Percentiles rank a stretch among this genome's conserved stretches.
Evolutionary conservation across 2,888 invertebrate species (phyloP).

Genomic region (Eristalinus sepulchralis): DNA sequence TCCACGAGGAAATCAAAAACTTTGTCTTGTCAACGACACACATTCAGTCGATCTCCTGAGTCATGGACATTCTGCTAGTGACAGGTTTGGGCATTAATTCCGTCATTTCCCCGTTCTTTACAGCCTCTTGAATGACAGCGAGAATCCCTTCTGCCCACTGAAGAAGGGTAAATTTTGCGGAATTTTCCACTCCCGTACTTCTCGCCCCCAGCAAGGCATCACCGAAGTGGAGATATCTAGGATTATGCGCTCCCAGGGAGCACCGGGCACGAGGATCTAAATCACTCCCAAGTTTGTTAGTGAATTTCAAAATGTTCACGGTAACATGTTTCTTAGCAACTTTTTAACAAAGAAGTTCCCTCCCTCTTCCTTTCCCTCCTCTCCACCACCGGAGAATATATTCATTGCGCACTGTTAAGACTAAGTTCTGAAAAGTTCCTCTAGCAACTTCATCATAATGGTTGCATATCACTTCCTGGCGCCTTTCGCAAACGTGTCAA

Average conservation of each 20-base stretch:
- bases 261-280: not conserved
- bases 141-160: not conserved
- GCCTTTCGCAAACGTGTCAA: constrained; percentile 43
- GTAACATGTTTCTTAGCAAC: constrained; percentile 25
- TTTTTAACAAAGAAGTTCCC: constrained; percentile 4
- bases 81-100: not conserved
- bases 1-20: no score
- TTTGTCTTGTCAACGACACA: no score
- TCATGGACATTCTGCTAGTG: not conserved
- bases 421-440: constrained; percentile 31
- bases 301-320: not conserved
- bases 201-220: not conserved
- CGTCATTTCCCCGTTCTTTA: no score
- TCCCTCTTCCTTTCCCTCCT: not conserved
- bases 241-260: not conserved
- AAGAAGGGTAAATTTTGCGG: not conserved
- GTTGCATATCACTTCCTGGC: constrained; percentile 49
- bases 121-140: no score
- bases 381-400: not conserved
- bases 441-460: constrained; percentile 35
- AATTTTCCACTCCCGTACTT: not conserved
- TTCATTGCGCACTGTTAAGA: constrained; percentile 7
- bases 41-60: not conserved
- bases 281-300: constrained; percentile 5
- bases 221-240: not conserved